Conservation (phyloP, 2,113 vertebrate genomes). For the Indicator indicator region DNA sequence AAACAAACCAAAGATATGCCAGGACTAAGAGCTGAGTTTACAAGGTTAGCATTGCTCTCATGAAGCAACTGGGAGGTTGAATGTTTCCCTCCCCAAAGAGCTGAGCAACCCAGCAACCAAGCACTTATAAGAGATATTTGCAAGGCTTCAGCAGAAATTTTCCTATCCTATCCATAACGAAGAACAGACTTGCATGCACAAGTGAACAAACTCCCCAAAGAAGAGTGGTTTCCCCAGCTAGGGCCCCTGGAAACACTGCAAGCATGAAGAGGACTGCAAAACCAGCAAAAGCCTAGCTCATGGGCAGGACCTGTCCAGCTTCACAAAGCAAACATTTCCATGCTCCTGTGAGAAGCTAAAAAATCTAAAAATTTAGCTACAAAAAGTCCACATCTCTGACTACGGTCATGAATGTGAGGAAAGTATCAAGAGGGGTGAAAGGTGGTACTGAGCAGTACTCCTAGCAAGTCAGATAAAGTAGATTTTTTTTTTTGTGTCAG, state of each 20-base stretch:
- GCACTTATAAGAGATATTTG: background rate
- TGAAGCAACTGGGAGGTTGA: background rate
- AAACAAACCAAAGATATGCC: background rate
- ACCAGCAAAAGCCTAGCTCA: background rate
- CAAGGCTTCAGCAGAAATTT: background rate
- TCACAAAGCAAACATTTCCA: background rate
- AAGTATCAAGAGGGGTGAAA: rapidly evolving
- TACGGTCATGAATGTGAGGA: background rate
- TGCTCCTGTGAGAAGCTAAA: background rate
- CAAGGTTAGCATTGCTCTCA: background rate
- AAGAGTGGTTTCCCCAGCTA: background rate
- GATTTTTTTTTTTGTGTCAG: background rate
- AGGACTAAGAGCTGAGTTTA: background rate
- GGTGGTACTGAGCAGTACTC: background rate
- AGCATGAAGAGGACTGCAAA: background rate
- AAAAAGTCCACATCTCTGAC: background rate
- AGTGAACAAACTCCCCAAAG: background rate
- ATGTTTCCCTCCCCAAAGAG: background rate
- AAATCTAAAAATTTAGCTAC: background rate
- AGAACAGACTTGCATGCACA: background rate
- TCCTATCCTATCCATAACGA: rapidly evolving
- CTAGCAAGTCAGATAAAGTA: background rate
- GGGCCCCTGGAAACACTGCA: background rate
- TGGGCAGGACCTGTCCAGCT: background rate
- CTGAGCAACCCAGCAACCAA: background rate